Base-by-base conservation (phyloP, 2,797 vertebrate species). In the Phrynocephalus vlangalii region DNA sequence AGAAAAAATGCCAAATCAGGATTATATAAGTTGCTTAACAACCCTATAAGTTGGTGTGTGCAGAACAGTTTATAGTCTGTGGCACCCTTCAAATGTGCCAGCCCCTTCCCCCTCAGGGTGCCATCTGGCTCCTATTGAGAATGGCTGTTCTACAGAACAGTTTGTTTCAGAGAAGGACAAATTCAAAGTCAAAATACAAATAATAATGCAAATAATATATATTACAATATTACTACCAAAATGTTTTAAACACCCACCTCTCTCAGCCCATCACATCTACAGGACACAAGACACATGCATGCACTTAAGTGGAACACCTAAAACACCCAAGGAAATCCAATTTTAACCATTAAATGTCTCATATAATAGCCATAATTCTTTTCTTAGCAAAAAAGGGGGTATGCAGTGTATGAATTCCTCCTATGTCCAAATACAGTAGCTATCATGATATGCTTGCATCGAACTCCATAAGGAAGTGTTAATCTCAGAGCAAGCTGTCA, bases 251-350 rank as follows among this genome's bases (percentile, higher is more conserved):
- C 66, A 60, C 24, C 77, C 77, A 18, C 20, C 30, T 48, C 75
- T 75, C 13, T 20, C n/a, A 50, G 4, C 16, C 75, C 18, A 60
- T 20, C 10, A 30, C 20, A 79, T 44, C 33, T 56, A 26, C 28
- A 82, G 48, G 66, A 75, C 3, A 50, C 2, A 1, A 52, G 82
- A 73, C n/a, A 0, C 3, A 66, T 38, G 56, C 2, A 26, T 0
- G 28, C 20, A 24, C 38, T 83, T 78, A 30, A 33, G 63, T 0
- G 5, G 2, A 79, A 11, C 3, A 0, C 0, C 0, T n/a, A 75
- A 71, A 20, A 3, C 6, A 22, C 50, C 86, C 86, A 22, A 80
- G 11, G 1, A n/a, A 16, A 67, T 75, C 30, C 50, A 8, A 10
- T 79, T 85, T 86, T 52, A 60, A 38, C 73, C 28, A 75, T 75